Base-by-base conservation (phyloP, 2,888 invertebrate species). In the Ophonus ardosiacus region DNA sequence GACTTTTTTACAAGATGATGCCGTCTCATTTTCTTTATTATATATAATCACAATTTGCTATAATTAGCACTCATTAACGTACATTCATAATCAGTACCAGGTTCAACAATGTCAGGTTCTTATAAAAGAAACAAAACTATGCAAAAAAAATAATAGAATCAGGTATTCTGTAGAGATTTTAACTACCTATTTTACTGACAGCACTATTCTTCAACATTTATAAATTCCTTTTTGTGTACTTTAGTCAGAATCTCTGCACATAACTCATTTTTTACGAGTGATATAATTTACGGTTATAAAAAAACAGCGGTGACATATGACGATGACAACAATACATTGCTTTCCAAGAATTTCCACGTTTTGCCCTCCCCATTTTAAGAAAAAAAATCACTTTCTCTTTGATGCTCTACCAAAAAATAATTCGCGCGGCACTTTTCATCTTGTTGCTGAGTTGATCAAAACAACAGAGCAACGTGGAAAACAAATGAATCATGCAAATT, bases 401-500 rank as follows among this genome's bases (percentile, higher is more conserved):
- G 78, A 78, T 24, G 80, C 38, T 80, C 56, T 13, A 24, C 57
- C 61, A 80, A 80, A 61, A 79, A 80, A 61, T 40, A 80, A 80
- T 15, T 15, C 31, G 61, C 38, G 80, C 80, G 80, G 61, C 43
- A 61, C 61, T 57, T 80, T 78, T 80, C 59, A 80, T 80, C 80
- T 80, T 80, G 40, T 61, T 31, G 18, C 61, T 38, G 61, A 18
- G 31, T 63, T 81, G 81, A 81, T 81, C 81, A 81, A 81, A 81
- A 81, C 81, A 81, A 71, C 81, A 38, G 59, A 10, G 63, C 80
- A 40, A 81, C 38, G 63, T 65, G 81, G 40, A 81, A 81, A 81
- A 81, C 71, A 81, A 81, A 81, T 81, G 81, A 81, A 81, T 81
- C 81, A 81, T 81, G 56, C 71, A 71, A 81, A 81, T 68, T 65